These are phyloP conservation scores for Cuniculus paca DNA, from an alignment of 2,797 vertebrate species.

Conservation along the genomic window DNA sequence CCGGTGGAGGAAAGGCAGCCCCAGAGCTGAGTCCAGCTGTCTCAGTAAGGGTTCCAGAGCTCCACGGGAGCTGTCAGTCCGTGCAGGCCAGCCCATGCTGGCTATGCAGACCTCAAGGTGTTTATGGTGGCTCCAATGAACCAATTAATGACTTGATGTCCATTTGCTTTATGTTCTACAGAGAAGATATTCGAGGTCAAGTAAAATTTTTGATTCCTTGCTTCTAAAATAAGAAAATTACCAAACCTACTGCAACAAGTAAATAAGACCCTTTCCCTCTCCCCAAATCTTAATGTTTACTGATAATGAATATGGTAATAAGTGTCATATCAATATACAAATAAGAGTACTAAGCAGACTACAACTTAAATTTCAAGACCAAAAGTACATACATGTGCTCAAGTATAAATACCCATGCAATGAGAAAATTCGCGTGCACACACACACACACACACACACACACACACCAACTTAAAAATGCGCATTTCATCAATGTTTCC, in stretches of 20 bases:
- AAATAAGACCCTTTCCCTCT: neutral
- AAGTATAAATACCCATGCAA: neutral
- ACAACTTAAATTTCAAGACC: slow-evolving; percentile 31
- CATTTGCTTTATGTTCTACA: neutral
- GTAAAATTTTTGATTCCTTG: slow-evolving; percentile 26
- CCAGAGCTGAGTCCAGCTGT: neutral
- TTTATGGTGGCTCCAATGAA: neutral
- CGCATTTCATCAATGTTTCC: neutral
- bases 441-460: too few species aligned
- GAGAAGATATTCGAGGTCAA: slow-evolving; percentile 36
- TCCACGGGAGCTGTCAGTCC: neutral
- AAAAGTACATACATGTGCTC: neutral
- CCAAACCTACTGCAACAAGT: neutral
- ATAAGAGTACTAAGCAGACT: neutral
- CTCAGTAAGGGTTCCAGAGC: neutral
- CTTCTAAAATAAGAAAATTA: slow-evolving; percentile 52
- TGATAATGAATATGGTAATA: neutral
- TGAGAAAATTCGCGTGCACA: neutral
- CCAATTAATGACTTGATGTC: slow-evolving; percentile 19
- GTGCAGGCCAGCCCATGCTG: too few species aligned
- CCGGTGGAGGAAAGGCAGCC: neutral
- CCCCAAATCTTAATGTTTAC: neutral
- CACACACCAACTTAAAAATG: neutral
- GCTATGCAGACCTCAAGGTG: neutral
- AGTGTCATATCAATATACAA: neutral